These are phyloP conservation scores for Julus scanicus DNA, from an alignment of 2,888 invertebrate species.

Conservation along the genomic window DNA sequence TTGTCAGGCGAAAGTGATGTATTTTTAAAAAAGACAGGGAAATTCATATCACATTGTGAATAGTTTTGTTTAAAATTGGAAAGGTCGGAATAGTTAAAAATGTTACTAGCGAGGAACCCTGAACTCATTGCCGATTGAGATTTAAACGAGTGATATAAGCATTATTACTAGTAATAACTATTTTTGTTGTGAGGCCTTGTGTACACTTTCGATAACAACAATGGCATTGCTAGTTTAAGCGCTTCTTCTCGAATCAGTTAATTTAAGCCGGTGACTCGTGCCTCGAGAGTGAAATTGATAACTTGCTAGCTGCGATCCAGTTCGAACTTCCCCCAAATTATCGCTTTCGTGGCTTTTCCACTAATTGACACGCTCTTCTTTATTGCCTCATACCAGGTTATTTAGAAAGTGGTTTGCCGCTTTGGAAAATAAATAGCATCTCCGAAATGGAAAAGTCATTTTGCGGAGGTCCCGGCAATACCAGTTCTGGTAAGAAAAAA, in stretches of 20 bases:
- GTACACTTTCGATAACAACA: too few species aligned
- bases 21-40: too few species aligned
- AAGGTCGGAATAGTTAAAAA: too few species aligned
- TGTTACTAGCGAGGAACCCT: too few species aligned
- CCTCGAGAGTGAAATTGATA: neutral
- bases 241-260: neutral
- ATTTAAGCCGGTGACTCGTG: neutral
- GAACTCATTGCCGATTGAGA: too few species aligned
- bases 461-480: neutral
- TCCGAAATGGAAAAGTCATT: slow-evolving; percentile 51
- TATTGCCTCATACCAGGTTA: slow-evolving; percentile 31
- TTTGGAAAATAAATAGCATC: slow-evolving; percentile 51
- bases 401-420: slow-evolving; percentile 44
- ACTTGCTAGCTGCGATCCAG: neutral
- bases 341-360: neutral
- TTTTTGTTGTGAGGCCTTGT: too few species aligned
- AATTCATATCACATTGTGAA: too few species aligned
- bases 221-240: too few species aligned
- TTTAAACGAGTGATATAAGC: too few species aligned
- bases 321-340: slow-evolving; percentile 24
- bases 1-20: too few species aligned
- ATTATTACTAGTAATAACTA: too few species aligned
- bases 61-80: too few species aligned
- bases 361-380: slow-evolving; percentile 18
- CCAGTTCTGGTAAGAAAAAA: slow-evolving; percentile 1